These are phyloP conservation scores for Eristalis pertinax DNA, from an alignment of 2,888 invertebrate genomes.

Conservation along the genomic window DNA sequence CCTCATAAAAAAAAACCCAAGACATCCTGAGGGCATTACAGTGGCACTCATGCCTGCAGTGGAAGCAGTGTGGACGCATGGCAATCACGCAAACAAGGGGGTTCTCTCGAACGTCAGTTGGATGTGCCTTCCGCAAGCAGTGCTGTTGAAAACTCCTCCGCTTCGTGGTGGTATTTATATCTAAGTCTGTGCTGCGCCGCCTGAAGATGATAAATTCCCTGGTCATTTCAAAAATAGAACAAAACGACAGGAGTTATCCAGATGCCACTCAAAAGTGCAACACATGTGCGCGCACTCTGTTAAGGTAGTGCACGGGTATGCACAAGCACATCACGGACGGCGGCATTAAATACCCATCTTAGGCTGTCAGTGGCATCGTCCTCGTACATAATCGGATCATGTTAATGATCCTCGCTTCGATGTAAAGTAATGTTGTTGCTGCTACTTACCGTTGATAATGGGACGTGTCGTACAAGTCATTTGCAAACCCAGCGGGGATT, in stretches of 20 bases:
- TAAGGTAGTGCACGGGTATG: slow-evolving; percentile 2
- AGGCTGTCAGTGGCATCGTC: slow-evolving; percentile 19
- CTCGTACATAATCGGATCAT: slow-evolving; percentile 26
- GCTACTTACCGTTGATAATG: slow-evolving; percentile 3
- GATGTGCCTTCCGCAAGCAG: slow-evolving; percentile 34
- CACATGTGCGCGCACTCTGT: slow-evolving; percentile 28
- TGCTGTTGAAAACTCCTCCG: slow-evolving; percentile 24
- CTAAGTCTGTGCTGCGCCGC: slow-evolving; percentile 11
- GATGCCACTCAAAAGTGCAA: slow-evolving; percentile 48
- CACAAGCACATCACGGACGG: not conserved
- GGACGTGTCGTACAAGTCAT: slow-evolving; percentile 11
- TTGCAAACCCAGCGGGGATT: slow-evolving; percentile 1
- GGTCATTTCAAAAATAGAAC: slow-evolving; percentile 41
- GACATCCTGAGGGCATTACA: slow-evolving; percentile 12
- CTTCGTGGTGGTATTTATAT: slow-evolving; percentile 27
- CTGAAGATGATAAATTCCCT: slow-evolving; percentile 45
- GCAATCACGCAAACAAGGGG: slow-evolving; percentile 29
- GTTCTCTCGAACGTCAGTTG: slow-evolving; percentile 30
- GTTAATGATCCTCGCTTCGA: slow-evolving; percentile 43
- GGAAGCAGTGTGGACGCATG: slow-evolving; percentile 4
- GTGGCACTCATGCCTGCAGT: not conserved
- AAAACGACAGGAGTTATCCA: slow-evolving; percentile 52
- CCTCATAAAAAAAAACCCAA: slow-evolving; percentile 16
- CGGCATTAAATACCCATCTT: slow-evolving; percentile 14
- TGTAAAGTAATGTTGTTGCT: slow-evolving; percentile 6